Base-by-base conservation (phyloP, 2,888 invertebrate species). In the Drosophila neonasuta region DNA sequence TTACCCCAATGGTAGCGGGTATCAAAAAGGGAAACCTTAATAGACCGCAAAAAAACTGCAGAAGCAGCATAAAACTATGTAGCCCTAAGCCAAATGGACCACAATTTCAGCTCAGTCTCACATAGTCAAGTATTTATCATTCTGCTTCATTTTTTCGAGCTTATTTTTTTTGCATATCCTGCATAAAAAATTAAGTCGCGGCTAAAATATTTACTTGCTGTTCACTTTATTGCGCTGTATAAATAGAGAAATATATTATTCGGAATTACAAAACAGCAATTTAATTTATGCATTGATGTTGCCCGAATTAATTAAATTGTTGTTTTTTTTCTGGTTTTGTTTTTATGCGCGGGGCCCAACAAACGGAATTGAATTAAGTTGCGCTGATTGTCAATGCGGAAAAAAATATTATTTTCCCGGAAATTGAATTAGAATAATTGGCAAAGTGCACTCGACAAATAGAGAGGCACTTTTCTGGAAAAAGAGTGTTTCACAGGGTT, bases 61-160 rank as follows among this genome's bases (percentile, higher is more conserved):
- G 1, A 59, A 50, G 56, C 62, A 66, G 71, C 70, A 55, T 5
- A 66, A 74, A 71, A 57, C 36, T 56, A 55, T 67, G 42, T 39
- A 45, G 10, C 7, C 24, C 20, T 67, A 41, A 71, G 49, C 62
- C 57, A 45, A 74, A 74, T 60, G 34, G 45, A 29, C 36, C 29
- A 46, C 63, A 74, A 56, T 68, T 56, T 49, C 0, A 52, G 39
- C 41, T 34, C 24, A 24, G 39, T 24, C 32, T n/a, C 39, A 13
- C 39, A 13, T 9, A 20, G 46, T 29, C 48, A 39, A 57, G 13
- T 9, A 39, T 39, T 56, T 32, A 10, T 30, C 30, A 46, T 46
- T 51, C 24, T 34, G 17, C 15, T 17, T 9, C 54, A 32, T 36
- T 46, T 36, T 46, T 48, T 30, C 36, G 15, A 13, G 30, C 32